Conservation (phyloP, 2,113 vertebrate species). For the Hassar affinis region DNA sequence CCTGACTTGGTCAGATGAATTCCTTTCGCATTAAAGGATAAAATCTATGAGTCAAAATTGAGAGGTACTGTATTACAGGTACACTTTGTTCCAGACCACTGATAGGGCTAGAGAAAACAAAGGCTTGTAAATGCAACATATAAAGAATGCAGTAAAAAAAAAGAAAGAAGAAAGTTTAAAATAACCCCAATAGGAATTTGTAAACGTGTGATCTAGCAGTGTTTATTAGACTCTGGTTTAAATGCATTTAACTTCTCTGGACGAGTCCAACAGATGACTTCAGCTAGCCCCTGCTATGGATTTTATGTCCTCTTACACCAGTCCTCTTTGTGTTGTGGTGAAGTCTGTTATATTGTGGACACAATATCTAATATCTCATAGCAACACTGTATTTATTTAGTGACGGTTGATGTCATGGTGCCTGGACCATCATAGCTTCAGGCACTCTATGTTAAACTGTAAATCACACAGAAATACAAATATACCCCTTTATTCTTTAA, state of each 20-base stretch:
- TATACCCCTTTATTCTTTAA: not conserved
- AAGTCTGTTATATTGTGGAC: constrained; percentile 16
- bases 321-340: not conserved
- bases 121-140: not conserved
- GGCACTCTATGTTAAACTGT: not conserved
- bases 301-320: constrained; percentile 14
- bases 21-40: not conserved
- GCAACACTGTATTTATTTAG: constrained; percentile 24
- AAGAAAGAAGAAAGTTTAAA: not conserved
- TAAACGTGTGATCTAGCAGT: not conserved
- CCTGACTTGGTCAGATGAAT: constrained; percentile 13
- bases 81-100: not conserved
- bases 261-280: not conserved
- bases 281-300: not conserved
- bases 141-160: not conserved
- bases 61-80: not conserved
- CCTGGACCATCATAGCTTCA: not conserved
- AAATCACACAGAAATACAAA: not conserved
- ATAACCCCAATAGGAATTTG: not conserved
- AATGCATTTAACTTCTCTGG: not conserved
- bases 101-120: not conserved
- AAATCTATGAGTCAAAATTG: not conserved
- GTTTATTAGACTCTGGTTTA: not conserved
- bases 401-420: constrained; percentile 15
- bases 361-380: constrained; percentile 24